A percentile compares a stretch with the other conserved stretches of the same genome.
Evolutionary conservation across 2,113 vertebrate species (phyloP).

Genomic region (Columba livia): DNA sequence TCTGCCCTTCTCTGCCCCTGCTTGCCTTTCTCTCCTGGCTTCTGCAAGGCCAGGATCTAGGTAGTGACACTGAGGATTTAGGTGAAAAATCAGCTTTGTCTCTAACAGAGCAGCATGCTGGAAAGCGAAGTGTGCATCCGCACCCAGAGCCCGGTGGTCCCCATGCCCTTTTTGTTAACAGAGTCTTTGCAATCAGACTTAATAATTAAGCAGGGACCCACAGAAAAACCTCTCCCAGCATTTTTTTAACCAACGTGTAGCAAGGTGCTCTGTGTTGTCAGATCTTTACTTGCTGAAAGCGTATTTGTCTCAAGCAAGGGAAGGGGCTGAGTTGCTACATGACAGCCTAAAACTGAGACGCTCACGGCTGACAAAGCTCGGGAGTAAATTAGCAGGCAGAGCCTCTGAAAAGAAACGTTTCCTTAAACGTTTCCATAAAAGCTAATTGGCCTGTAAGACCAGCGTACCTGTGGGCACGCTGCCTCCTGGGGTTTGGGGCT

Average conservation of each 20-base stretch:
- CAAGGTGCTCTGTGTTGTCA: neutral
- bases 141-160: fast-evolving
- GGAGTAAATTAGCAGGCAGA: constrained; percentile 55
- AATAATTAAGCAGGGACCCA: neutral
- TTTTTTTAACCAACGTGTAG: neutral
- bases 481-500: neutral
- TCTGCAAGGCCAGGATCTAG: neutral
- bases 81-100: neutral
- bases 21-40: neutral
- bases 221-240: neutral
- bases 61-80: neutral
- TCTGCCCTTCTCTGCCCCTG: neutral
- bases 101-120: neutral
- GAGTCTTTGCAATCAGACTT: neutral
- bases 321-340: neutral
- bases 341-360: neutral
- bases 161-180: neutral
- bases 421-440: constrained; percentile 59
- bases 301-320: neutral
- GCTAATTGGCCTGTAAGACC: constrained; percentile 54
- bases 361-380: neutral
- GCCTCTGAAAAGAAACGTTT: constrained; percentile 54
- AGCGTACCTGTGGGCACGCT: neutral
- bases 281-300: neutral
- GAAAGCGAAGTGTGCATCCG: neutral